These are phyloP conservation scores for Hyalella azteca DNA, from an alignment of 2,888 invertebrate genomes.

Conservation along the genomic window DNA sequence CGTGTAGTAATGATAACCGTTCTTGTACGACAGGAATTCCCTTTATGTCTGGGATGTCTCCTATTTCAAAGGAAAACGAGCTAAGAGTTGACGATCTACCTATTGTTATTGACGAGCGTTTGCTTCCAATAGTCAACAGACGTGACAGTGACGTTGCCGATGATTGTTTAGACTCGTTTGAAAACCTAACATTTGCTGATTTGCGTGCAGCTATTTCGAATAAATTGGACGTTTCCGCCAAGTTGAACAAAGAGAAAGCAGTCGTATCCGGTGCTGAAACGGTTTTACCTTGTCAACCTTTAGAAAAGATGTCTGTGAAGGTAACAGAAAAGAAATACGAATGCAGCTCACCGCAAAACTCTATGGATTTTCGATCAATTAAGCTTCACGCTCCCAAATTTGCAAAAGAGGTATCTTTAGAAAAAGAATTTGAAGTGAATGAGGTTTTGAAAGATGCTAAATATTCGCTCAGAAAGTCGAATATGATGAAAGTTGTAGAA, in stretches of 20 bases:
- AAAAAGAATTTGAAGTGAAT: slow-evolving; percentile 1
- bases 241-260: neutral
- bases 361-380: neutral
- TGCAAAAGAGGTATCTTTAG: neutral
- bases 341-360: neutral
- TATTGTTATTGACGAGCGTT: neutral
- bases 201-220: neutral
- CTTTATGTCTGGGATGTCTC: too few relatives aligned
- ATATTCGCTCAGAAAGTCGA: neutral
- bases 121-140: neutral
- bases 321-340: neutral
- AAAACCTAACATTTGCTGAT: neutral
- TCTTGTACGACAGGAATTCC: too few relatives aligned
- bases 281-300: neutral
- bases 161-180: neutral
- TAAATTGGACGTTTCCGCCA: neutral
- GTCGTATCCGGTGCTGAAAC: neutral
- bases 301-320: neutral
- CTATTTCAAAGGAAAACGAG: too few relatives aligned
- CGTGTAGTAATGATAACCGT: too few relatives aligned
- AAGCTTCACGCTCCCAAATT: neutral
- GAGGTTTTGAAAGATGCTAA: neutral
- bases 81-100: too few relatives aligned
- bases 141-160: neutral
- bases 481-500: neutral